A percentile compares a stretch with the other conserved stretches of the same genome.
phyloP scores from a whole-genome alignment of 2,888 invertebrate genomes.

The Lepeophtheirus nordmannii region DNA sequence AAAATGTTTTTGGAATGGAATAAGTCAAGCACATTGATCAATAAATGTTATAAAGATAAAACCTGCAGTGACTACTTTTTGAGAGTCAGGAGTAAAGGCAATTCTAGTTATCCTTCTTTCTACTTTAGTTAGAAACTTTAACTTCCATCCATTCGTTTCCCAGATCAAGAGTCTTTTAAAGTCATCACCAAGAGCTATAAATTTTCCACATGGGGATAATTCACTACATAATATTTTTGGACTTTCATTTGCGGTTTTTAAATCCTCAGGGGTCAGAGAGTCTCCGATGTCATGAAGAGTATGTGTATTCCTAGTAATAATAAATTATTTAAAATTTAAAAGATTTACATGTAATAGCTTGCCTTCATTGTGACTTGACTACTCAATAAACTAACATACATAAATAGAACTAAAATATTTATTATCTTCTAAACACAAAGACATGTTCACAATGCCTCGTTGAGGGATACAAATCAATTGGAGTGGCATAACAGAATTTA shows the following conservation, averaged over 20 bases:
- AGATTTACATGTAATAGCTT: no score
- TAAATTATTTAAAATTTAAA: no score
- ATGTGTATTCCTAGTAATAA: not conserved
- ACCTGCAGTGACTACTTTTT: constrained; percentile 44
- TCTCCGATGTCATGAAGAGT: not conserved
- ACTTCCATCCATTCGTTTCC: constrained; percentile 23
- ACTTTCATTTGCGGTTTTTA: not conserved
- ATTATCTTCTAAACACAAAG: not conserved
- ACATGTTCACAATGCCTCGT: constrained; percentile 5
- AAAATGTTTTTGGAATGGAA: not conserved
- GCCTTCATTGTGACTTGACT: no score
- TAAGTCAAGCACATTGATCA: not conserved
- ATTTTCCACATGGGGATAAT: not conserved
- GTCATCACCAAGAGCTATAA: constrained; percentile 21
- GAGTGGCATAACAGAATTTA: not conserved
- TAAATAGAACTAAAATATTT: not conserved
- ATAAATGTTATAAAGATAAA: not conserved
- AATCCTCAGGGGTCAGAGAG: not conserved
- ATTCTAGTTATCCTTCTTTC: constrained; percentile 48
- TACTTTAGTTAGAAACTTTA: constrained; percentile 26
- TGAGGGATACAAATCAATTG: not conserved
- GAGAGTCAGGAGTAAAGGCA: constrained; percentile 38
- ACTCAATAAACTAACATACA: no score
- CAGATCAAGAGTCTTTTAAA: constrained; percentile 26
- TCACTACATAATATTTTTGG: not conserved